phyloP scores from a whole-genome alignment of 2,797 vertebrate genomes.

The Netta rufina region DNA sequence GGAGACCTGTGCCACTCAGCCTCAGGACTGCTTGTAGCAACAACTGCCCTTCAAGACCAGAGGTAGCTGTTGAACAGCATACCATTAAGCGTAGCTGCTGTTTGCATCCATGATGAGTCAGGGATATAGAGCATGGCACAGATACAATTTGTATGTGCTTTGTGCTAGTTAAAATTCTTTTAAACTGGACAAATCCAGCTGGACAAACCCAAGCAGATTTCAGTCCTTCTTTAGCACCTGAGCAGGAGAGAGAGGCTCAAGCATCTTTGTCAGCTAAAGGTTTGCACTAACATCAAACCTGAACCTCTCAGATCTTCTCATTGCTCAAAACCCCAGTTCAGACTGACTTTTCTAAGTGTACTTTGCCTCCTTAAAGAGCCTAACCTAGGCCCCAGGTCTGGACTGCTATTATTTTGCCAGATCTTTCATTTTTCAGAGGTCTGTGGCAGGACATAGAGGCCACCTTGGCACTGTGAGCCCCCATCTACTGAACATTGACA shows the following conservation, averaged over 20 bases:
- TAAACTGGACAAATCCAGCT: neutral
- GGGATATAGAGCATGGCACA: neutral
- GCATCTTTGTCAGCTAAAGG: neutral
- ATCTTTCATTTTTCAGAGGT: neutral
- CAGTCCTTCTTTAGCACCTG: neutral
- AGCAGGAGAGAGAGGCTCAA: neutral
- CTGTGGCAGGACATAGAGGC: neutral
- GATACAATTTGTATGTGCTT: neutral
- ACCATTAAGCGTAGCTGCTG: neutral
- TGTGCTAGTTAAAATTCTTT: neutral
- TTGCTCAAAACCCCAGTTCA: neutral
- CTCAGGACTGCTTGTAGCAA: neutral
- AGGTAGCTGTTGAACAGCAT: neutral
- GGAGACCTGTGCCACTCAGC: neutral
- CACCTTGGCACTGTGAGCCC: neutral
- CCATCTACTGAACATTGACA: accelerated
- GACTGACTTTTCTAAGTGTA: neutral
- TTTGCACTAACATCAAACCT: neutral
- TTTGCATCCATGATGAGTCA: neutral
- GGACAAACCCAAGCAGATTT: neutral
- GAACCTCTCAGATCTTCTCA: neutral
- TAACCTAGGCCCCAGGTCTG: neutral
- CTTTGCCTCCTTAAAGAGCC: neutral
- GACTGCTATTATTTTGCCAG: neutral
- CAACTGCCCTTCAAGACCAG: neutral